phyloP scores from a whole-genome alignment of 2,113 vertebrate species.

The Dendropsophus ebraccatus region DNA sequence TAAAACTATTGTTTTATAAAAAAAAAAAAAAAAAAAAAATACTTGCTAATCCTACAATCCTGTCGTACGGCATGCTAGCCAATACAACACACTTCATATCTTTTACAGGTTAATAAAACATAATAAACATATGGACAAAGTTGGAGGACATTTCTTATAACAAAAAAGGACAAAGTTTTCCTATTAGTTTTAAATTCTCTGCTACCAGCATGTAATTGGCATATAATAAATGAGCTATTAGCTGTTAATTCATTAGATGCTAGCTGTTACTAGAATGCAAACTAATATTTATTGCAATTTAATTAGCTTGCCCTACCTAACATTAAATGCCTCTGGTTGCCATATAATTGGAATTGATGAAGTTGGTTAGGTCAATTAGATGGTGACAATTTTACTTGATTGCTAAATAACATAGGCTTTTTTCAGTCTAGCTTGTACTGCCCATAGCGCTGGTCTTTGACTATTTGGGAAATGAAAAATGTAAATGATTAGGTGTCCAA shows the following conservation, averaged over 20 bases:
- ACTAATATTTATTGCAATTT: constrained; percentile 60
- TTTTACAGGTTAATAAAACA: constrained; percentile 1
- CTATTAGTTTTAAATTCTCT: constrained; percentile 56
- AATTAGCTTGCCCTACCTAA: constrained; percentile 58
- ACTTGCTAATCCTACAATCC: background rate
- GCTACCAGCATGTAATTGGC: constrained; percentile 59
- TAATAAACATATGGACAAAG: constrained; percentile 44
- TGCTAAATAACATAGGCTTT: constrained; percentile 54
- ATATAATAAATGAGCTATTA: constrained; percentile 60
- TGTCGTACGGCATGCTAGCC: background rate
- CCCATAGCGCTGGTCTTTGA: background rate
- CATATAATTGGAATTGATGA: constrained; percentile 61
- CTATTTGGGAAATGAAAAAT: constrained; percentile 28
- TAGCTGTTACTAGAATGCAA: constrained; percentile 59
- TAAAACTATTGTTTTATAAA: too few relatives aligned
- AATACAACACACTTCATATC: background rate
- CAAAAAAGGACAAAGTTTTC: constrained; percentile 57
- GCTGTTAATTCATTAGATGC: constrained; percentile 58
- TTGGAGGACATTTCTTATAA: constrained; percentile 54
- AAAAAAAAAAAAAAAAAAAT: too few relatives aligned
- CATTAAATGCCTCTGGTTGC: constrained; percentile 58
- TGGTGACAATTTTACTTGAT: constrained; percentile 58
- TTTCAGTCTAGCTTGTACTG: constrained; percentile 25
- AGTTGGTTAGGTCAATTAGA: constrained; percentile 58
- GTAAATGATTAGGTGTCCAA: background rate